Evolutionary conservation across 2,797 vertebrate genomes (phyloP), one percentile per base, ranked within the genome.

Genomic region (Scleropages formosus): DNA sequence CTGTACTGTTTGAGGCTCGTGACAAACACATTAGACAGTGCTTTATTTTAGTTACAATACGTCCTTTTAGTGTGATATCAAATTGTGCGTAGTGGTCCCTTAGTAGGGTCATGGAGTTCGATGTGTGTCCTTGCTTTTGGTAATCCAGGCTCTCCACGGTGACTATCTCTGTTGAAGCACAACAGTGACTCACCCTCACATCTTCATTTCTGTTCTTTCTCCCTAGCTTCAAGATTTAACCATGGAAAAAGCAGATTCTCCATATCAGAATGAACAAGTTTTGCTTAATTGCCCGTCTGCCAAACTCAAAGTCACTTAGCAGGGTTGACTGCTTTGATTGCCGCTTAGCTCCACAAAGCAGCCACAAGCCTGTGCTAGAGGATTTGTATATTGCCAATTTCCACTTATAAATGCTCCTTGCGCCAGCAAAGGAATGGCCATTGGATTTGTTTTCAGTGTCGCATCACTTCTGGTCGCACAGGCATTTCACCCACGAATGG

Each of bases 41-140:
- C 20, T 58, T 58, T 15, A 39, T 58, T 39, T 69, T 53, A 53
- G 69, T 53, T 59, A 59, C n/a, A n/a, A n/a, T n/a, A n/a, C 72
- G 53, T n/a, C 18, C 18, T 59, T 39, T 51, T 58, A 59, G 20
- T 72, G 56, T 12, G 12, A 60, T 72, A 59, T 59, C 20, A 56
- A 31, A n/a, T 44, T 39, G 27, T 3, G n/a, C 4, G 61, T 9
- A 56, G 9, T 18, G 18, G 24, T 53, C 49, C 3, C 49, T n/a
- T n/a, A 8, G n/a, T 22, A 22, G 16, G 27, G 26, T 13, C 24
- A 12, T 18, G 53, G 27, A 59, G 59, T 13, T 9, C 7, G 20
- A 24, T 20, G 31, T 26, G 69, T 44, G 15, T 3, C 24, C 53
- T 22, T 69, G 22, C 22, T 69, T 20, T 7, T 69, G n/a, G 47